Base-by-base conservation (phyloP, 2,113 vertebrate genomes). In the Ranitomeya variabilis region DNA sequence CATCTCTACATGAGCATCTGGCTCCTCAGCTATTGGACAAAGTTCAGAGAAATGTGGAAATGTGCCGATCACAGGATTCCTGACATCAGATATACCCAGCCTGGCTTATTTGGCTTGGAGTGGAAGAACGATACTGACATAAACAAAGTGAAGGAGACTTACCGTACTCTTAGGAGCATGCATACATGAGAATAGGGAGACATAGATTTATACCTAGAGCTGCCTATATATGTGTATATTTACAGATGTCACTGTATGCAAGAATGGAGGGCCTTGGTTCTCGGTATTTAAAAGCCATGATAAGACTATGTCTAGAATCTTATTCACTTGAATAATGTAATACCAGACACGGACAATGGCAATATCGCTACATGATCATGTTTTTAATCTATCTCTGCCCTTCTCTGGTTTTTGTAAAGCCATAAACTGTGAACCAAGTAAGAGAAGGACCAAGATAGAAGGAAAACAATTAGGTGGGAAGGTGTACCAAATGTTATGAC, bases 31-130 rank as follows among this genome's bases (percentile, higher is more conserved):
- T 62, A 62, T 62, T 86, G 85, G 85, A 76, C 71, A 78, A 52
- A 78, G 73, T 86, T 86, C 85, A 86, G 73, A 86, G 71, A 86
- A 76, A 76, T 76, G 73, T 74, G 73, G 55, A 77, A 86, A 86
- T 77, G 73, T 86, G 73, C 71, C 85, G 73, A 60, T 86, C 73
- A 45, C 37, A 77, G 85, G 57, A 86, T 76, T 86, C 71, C 37
- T 76, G 85, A 86, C 71, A 77, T 78, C 37, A 86, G 85, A 86
- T 76, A 57, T 73, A 78, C 59, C 57, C 73, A 51, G 57, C 57
- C 64, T 12, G 59, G 85, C 73, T 77, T 76, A 59, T 45, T 31
- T 85, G 69, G 54, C 55, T 60, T 21, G 21, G 10, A 21, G 23
- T 31, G 37, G 26, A 74, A 74, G 83, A 85, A 18, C 1, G 83